Evolutionary conservation across 30 jellyfish, hydroid and myxozoan genomes (phyloP).

Genomic region (Chironex yamaguchii): DNA sequence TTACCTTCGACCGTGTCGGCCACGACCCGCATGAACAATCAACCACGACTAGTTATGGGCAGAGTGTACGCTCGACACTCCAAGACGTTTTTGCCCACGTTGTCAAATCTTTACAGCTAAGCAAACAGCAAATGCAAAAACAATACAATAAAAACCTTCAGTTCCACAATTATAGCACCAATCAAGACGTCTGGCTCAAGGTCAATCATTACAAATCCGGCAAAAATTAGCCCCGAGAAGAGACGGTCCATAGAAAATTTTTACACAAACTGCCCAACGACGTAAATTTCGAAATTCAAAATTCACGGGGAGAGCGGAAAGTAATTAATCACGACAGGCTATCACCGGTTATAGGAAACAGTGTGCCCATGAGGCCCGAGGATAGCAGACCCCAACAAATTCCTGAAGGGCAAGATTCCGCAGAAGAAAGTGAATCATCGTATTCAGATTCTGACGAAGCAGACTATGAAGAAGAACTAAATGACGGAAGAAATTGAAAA

Average conservation of each 20-base stretch:
- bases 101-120: background rate
- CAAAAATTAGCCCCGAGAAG: slow-evolving; percentile 61
- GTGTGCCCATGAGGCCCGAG: background rate
- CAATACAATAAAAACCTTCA: slow-evolving; percentile 49
- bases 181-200: slow-evolving; percentile 52
- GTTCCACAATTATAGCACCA: slow-evolving; percentile 17
- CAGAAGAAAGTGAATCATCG: background rate
- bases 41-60: background rate
- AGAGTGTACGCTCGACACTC: background rate
- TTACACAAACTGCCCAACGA: slow-evolving; percentile 43
- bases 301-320: slow-evolving; percentile 10
- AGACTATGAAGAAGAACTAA: background rate
- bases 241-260: slow-evolving; percentile 31
- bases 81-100: slow-evolving; percentile 10
- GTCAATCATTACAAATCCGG: slow-evolving; percentile 45
- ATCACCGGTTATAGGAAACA: slow-evolving; percentile 5
- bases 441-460: background rate
- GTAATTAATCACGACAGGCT: slow-evolving; percentile 27
- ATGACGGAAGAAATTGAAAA: background rate
- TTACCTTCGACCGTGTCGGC: no score
- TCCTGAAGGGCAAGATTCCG: background rate
- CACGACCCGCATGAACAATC: background rate
- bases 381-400: background rate
- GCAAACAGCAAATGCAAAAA: slow-evolving; percentile 34
- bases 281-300: slow-evolving; percentile 25